Percentiles rank a stretch among this genome's conserved stretches.
phyloP scores from a whole-genome alignment of 2,888 invertebrate species.

The Cactoblastis cactorum region DNA sequence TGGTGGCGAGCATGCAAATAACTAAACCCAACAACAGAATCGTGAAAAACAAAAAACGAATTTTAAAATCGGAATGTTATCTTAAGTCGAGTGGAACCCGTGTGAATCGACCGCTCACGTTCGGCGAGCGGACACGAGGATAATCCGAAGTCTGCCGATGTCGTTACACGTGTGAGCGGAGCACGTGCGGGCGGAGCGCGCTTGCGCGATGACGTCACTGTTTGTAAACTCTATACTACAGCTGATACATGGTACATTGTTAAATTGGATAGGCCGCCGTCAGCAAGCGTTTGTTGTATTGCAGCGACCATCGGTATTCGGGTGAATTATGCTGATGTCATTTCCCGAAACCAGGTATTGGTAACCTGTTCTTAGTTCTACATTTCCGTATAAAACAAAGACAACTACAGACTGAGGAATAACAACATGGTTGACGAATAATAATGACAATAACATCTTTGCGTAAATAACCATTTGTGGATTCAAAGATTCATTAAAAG shows the following conservation, averaged over 20 bases:
- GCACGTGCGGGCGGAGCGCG: constrained; percentile 23
- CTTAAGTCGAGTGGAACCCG: background rate
- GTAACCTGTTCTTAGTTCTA: too few relatives aligned
- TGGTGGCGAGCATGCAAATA: too few relatives aligned
- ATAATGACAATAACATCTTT: too few relatives aligned
- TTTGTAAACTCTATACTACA: constrained; percentile 25
- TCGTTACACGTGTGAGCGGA: constrained; percentile 22
- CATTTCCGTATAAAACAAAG: too few relatives aligned
- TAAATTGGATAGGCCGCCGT: background rate
- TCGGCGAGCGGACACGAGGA: background rate
- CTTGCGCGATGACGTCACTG: constrained; percentile 28
- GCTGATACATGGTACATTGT: constrained; percentile 15
- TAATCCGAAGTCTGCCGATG: constrained; percentile 8
- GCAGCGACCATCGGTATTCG: background rate
- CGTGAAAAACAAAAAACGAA: background rate
- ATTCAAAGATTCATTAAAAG: too few relatives aligned
- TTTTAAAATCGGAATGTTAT: background rate
- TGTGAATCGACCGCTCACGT: background rate
- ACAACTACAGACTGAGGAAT: too few relatives aligned
- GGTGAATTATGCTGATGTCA: background rate
- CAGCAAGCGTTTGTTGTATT: background rate
- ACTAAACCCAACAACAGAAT: background rate
- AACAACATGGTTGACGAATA: too few relatives aligned
- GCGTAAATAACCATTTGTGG: too few relatives aligned
- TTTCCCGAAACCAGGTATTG: background rate